These are phyloP conservation scores for Drosophila paulistorum DNA, from an alignment of 1,140 invertebrate genomes.

Conservation along the genomic window DNA sequence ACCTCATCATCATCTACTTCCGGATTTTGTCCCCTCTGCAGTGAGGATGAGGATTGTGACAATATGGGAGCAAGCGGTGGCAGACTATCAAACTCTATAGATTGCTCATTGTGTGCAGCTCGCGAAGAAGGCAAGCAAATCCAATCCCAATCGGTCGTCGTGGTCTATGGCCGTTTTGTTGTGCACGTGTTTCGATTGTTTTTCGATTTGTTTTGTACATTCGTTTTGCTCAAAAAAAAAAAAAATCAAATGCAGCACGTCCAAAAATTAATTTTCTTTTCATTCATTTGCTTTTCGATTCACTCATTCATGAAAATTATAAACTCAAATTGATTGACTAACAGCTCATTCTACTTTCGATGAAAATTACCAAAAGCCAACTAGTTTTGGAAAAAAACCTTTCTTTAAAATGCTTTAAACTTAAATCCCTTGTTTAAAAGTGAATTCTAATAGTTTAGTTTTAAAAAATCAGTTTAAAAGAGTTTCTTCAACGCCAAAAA, in stretches of 20 bases:
- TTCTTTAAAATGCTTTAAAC: no score
- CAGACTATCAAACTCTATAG: constrained; percentile 56
- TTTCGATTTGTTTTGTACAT: constrained; percentile 81
- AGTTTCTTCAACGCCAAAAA: no score
- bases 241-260: constrained; percentile 57
- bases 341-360: constrained; percentile 18
- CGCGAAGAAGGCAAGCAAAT: constrained; percentile 81
- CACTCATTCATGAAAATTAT: constrained; percentile 11
- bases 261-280: constrained; percentile 22
- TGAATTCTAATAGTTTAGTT: no score
- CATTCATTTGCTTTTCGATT: constrained; percentile 31
- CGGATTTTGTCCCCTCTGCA: constrained; percentile 72
- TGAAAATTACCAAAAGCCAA: background rate
- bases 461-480: no score
- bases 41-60: constrained; percentile 43
- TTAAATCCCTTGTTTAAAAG: no score
- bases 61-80: constrained; percentile 1
- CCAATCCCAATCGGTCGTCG: constrained; percentile 24
- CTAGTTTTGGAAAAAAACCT: background rate
- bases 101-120: constrained; percentile 72
- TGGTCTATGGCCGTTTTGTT: constrained; percentile 53
- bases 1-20: constrained; percentile 34
- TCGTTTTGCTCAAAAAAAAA: constrained; percentile 83
- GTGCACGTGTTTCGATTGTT: constrained; percentile 69
- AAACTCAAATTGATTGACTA: constrained; percentile 35